These are phyloP conservation scores for Malaclemys terrapin DNA, from an alignment of 2,113 vertebrate species.

Conservation along the genomic window DNA sequence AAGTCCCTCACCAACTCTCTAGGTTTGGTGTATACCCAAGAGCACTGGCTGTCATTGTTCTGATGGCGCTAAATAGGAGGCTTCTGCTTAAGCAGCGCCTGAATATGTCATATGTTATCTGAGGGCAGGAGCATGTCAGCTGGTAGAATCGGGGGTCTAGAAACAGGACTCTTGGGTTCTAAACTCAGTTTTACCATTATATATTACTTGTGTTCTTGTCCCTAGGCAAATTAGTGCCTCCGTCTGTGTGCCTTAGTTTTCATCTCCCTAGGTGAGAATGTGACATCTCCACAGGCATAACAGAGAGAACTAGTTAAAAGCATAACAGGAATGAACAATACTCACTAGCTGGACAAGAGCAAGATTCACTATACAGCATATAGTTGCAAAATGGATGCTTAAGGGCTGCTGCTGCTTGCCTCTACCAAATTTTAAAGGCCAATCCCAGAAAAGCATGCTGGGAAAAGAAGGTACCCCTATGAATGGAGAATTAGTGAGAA, in stretches of 20 bases:
- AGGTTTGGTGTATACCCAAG: not conserved
- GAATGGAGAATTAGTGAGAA: not conserved
- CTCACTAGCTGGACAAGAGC: not conserved
- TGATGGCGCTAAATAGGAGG: not conserved
- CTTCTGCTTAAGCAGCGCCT: conserved; percentile 37
- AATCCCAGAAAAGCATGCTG: not conserved
- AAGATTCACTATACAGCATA: not conserved
- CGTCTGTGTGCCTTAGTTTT: not conserved
- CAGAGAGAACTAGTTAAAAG: not conserved
- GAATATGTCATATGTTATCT: conserved; percentile 50
- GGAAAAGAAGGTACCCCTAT: not conserved
- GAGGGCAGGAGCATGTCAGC: conserved; percentile 57
- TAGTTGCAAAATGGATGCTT: conserved; percentile 31
- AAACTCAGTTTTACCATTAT: conserved; percentile 39
- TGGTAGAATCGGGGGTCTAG: conserved; percentile 6
- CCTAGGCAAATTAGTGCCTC: conserved; percentile 31
- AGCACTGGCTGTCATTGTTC: not conserved
- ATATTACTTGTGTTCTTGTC: not conserved
- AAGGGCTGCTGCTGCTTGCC: not conserved
- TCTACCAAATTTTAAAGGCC: conserved; percentile 14
- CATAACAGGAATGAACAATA: not conserved
- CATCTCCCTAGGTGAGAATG: not conserved
- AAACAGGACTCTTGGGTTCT: conserved; percentile 29
- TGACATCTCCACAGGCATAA: conserved; percentile 23
- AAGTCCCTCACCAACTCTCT: not conserved